phyloP scores from a whole-genome alignment of 1,140 invertebrate species.

The Argopecten irradians region DNA sequence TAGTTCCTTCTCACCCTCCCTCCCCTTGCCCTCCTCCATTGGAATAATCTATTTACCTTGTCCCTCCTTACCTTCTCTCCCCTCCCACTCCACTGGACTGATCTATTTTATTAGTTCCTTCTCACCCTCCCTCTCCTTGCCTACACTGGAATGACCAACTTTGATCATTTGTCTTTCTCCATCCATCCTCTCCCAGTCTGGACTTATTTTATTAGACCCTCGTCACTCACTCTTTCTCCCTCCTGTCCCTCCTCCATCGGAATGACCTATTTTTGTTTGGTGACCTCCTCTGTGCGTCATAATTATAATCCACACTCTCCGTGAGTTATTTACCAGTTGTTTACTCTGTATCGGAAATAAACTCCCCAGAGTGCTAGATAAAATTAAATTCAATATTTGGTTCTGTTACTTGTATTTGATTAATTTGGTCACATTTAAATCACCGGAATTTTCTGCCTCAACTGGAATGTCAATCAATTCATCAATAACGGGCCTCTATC shows the following conservation, averaged over 20 bases:
- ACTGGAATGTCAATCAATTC: neutral
- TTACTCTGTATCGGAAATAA: neutral
- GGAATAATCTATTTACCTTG: neutral
- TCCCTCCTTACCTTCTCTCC: neutral
- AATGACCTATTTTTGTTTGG: neutral
- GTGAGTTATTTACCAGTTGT: neutral
- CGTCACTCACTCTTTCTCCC: no score
- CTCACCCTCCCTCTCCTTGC: no score
- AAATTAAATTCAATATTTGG: neutral
- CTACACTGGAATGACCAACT: neutral
- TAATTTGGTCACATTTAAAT: neutral
- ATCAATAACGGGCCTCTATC: neutral
- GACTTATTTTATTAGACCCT: neutral
- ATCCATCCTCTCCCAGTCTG: neutral
- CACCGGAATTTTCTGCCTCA: neutral
- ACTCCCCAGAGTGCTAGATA: neutral
- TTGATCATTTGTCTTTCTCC: neutral
- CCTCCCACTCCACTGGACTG: neutral
- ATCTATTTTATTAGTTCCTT: neutral
- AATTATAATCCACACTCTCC: neutral
- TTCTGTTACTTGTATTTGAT: conserved; percentile 24
- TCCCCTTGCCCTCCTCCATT: neutral
- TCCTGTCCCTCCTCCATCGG: neutral
- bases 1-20: no score
- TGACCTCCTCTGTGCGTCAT: neutral